Conservation (phyloP, 2,113 vertebrate genomes). For the Rhea pennata region DNA sequence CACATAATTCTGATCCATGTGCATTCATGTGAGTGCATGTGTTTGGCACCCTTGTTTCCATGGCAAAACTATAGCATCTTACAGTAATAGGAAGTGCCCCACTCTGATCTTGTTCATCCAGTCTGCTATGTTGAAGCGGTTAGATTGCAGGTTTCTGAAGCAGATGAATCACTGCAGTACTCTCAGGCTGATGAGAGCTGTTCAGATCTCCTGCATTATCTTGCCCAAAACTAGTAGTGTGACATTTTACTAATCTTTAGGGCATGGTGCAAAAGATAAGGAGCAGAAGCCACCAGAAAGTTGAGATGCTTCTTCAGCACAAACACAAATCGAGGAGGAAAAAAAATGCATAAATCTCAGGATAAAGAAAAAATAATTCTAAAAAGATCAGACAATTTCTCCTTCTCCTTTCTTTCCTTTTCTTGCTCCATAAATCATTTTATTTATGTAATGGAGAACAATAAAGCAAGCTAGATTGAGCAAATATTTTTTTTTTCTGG, state of each 20-base stretch:
- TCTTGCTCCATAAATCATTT: slow-evolving; percentile 64
- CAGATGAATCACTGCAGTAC: background rate
- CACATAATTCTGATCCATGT: background rate
- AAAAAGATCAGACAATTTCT: background rate
- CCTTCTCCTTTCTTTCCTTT: background rate
- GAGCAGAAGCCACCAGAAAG: background rate
- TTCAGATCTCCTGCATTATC: background rate
- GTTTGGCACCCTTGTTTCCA: background rate
- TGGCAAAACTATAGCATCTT: background rate
- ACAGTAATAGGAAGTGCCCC: background rate
- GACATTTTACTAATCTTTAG: background rate
- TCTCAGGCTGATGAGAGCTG: background rate
- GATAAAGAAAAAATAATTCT: background rate
- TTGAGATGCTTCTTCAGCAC: background rate
- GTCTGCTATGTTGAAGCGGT: background rate
- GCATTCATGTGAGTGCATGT: background rate
- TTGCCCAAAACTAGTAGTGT: rapidly evolving
- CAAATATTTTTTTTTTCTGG: slow-evolving; percentile 55
- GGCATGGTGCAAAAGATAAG: rapidly evolving
- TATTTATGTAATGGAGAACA: slow-evolving; percentile 56
- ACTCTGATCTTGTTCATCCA: background rate
- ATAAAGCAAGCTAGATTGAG: slow-evolving; percentile 49
- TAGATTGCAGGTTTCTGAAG: background rate
- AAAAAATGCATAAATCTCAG: background rate
- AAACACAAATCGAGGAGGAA: background rate